Evolutionary conservation across 1,140 invertebrate species (phyloP).

Genomic region (Panagrolaimus sp.): DNA sequence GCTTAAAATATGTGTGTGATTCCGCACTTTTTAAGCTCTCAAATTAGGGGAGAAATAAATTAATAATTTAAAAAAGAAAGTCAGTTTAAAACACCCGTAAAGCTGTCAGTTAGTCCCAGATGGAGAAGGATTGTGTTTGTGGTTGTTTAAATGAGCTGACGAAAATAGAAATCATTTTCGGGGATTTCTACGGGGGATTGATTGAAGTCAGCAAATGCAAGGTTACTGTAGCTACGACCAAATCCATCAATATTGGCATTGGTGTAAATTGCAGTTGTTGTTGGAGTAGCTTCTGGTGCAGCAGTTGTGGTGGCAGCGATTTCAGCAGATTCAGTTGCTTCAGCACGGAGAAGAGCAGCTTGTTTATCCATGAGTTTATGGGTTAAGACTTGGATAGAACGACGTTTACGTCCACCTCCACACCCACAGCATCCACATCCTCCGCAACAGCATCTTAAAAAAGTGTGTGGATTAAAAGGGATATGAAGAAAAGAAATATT

Average conservation of each 20-base stretch:
- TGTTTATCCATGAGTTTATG: conserved; percentile 26
- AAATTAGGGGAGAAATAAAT: too few species aligned
- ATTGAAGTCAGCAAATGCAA: conserved; percentile 6
- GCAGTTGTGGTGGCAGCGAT: not conserved
- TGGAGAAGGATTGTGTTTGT: too few species aligned
- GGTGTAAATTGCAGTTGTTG: not conserved
- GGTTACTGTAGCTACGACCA: conserved; percentile 5
- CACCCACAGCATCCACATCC: conserved; percentile 14
- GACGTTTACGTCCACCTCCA: conserved; percentile 18
- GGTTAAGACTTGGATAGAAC: conserved; percentile 16
- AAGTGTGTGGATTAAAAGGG: not conserved
- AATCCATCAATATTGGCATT: not conserved
- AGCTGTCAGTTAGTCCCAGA: too few species aligned
- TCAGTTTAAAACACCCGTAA: too few species aligned
- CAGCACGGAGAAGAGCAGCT: conserved; percentile 9
- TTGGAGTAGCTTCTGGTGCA: not conserved
- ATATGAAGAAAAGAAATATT: not conserved
- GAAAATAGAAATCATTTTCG: too few species aligned
- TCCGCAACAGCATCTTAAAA: conserved; percentile 14
- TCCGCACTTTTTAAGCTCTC: too few species aligned
- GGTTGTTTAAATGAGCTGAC: too few species aligned
- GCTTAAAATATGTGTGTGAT: too few species aligned
- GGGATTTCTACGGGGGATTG: too few species aligned
- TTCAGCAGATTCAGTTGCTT: not conserved
- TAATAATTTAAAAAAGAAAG: too few species aligned